A percentile compares a stretch with the other conserved stretches of the same genome.
Evolutionary conservation across 2,113 vertebrate species (phyloP).

Genomic region (Toxostoma redivivum): DNA sequence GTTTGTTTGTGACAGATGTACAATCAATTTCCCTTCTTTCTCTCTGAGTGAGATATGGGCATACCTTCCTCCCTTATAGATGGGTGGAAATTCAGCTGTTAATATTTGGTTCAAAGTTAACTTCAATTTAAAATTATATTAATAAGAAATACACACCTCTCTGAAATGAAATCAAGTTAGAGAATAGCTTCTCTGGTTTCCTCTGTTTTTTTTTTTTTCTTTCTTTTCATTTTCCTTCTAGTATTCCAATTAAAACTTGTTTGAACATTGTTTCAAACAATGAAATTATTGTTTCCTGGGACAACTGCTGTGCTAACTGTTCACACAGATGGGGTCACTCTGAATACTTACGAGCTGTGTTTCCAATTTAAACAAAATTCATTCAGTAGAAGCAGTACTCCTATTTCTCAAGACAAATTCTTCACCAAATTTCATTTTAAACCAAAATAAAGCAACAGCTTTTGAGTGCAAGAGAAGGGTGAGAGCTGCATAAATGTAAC

Average conservation of each 20-base stretch:
- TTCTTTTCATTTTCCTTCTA: background rate
- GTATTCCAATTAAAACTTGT: background rate
- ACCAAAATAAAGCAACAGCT: background rate
- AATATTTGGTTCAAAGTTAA: background rate
- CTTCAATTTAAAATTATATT: background rate
- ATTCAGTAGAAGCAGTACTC: background rate
- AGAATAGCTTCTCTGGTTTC: background rate
- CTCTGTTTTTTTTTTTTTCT: background rate
- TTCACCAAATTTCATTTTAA: background rate
- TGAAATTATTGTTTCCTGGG: background rate
- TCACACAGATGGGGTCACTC: background rate
- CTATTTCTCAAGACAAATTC: conserved; percentile 5
- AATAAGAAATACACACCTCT: background rate
- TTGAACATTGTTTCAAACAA: background rate
- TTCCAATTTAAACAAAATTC: background rate
- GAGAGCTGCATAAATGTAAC: conserved; percentile 2
- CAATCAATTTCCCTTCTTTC: background rate
- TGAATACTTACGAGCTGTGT: background rate
- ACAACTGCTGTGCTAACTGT: background rate
- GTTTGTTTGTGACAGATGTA: background rate
- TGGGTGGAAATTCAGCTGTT: background rate
- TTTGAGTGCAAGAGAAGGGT: conserved; percentile 31
- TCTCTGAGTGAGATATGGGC: background rate
- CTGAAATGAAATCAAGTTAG: background rate
- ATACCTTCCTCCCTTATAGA: background rate